Evolutionary conservation across 2,113 vertebrate species (phyloP).

Genomic region (Dasypus novemcinctus): DNA sequence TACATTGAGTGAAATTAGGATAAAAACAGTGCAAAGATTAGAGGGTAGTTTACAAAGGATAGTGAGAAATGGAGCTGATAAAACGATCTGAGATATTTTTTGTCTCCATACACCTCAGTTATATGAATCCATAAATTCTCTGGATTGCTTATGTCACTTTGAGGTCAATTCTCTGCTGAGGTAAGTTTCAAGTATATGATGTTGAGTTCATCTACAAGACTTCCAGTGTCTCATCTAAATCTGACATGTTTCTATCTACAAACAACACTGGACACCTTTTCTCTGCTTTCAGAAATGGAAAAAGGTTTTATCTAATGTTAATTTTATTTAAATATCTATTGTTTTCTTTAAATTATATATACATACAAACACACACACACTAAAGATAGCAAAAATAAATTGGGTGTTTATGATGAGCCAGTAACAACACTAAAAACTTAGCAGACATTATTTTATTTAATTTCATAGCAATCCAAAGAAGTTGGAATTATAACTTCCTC

Average conservation of each 20-base stretch:
- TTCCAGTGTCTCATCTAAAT: neutral
- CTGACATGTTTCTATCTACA: neutral
- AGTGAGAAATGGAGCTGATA: neutral
- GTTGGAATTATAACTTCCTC: neutral
- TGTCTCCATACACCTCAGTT: neutral
- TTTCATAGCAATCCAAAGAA: neutral
- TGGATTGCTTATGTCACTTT: neutral
- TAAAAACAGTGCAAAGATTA: neutral
- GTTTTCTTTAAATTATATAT: neutral
- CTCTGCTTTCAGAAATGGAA: neutral
- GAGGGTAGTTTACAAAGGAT: neutral
- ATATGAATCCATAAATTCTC: neutral
- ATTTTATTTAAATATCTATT: neutral
- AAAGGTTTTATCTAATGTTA: neutral
- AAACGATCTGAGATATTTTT: fast-evolving
- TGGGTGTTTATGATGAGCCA: neutral
- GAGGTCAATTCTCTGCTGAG: neutral
- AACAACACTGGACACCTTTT: neutral
- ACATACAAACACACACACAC: neutral
- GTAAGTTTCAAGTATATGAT: neutral
- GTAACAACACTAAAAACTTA: neutral
- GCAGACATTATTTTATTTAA: neutral
- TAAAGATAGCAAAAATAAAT: neutral
- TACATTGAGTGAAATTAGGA: neutral
- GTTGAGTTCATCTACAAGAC: neutral